A percentile compares a stretch with the other conserved stretches of the same genome.
phyloP scores from a whole-genome alignment of 2,113 vertebrate species.

The Tupaia chinensis region DNA sequence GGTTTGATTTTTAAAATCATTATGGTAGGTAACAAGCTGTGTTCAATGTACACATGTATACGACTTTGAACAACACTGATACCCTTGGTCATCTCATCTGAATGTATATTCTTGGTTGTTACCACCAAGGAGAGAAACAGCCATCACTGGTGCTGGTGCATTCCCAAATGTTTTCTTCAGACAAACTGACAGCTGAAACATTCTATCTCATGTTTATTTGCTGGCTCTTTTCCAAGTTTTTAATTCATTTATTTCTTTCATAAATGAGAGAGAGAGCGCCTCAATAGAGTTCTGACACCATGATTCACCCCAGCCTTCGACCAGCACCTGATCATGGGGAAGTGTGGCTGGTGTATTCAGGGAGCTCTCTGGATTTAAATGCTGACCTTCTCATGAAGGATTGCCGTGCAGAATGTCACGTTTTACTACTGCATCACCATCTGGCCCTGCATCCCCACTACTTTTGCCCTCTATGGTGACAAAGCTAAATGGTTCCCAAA shows the following conservation, averaged over 20 bases:
- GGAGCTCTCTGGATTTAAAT: no score
- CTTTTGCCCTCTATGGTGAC: background rate
- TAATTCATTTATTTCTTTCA: no score
- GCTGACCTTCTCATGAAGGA: no score
- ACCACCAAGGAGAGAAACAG: background rate
- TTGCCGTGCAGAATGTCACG: no score
- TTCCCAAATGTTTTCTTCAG: background rate
- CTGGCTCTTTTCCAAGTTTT: no score
- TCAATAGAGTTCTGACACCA: no score
- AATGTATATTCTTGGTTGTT: background rate
- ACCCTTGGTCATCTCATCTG: background rate
- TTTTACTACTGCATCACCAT: no score
- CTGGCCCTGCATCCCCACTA: no score
- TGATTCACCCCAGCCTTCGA: no score
- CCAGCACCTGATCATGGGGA: no score
- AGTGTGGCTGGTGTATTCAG: no score
- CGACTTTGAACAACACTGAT: background rate
- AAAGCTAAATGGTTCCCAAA: background rate
- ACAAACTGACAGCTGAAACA: background rate
- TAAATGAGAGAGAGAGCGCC: no score
- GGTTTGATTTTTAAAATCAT: background rate
- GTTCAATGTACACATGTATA: background rate
- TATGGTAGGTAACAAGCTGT: background rate
- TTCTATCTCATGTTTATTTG: background rate
- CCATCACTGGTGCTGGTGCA: background rate